phyloP scores from a whole-genome alignment of 2,888 invertebrate genomes.

The Amaurobius ferox region DNA sequence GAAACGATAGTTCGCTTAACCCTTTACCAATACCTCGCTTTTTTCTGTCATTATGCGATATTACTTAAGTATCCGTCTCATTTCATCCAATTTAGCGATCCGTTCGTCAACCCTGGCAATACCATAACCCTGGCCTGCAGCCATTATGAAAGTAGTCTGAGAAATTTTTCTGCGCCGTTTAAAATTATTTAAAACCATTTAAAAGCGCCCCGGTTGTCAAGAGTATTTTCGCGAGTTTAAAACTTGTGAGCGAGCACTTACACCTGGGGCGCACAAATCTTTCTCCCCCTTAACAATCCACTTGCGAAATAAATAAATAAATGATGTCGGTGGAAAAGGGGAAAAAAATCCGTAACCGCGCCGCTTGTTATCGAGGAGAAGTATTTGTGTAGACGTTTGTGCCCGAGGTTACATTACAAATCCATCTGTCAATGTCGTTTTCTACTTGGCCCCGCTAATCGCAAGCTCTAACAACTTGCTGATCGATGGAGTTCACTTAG shows the following conservation, averaged over 20 bases:
- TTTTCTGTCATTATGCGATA: neutral
- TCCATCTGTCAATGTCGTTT: conserved; percentile 72
- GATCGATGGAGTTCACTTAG: conserved; percentile 57
- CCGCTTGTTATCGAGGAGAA: conserved; percentile 69
- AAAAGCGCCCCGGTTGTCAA: conserved; percentile 61
- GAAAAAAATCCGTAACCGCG: conserved; percentile 48
- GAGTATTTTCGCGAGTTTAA: conserved; percentile 30
- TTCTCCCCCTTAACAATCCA: conserved; percentile 65
- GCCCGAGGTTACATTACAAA: conserved; percentile 72
- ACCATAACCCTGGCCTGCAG: conserved; percentile 23
- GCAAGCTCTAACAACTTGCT: conserved; percentile 70
- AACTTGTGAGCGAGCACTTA: conserved; percentile 5
- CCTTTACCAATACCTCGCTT: conserved; percentile 23
- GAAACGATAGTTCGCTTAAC: conserved; percentile 40
- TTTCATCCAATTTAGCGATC: conserved; percentile 67
- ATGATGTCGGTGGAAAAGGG: conserved; percentile 43
- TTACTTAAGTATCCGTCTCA: conserved; percentile 29
- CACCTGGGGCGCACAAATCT: conserved; percentile 62
- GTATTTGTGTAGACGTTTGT: conserved; percentile 71
- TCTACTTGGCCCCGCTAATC: conserved; percentile 66
- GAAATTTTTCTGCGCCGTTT: conserved; percentile 59
- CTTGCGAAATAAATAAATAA: conserved; percentile 66
- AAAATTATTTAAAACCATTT: conserved; percentile 72
- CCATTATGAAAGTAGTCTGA: conserved; percentile 44
- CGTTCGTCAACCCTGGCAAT: conserved; percentile 32